These are phyloP conservation scores for Cranoglanis bouderius DNA, from an alignment of 2,113 vertebrate species.

Conservation along the genomic window DNA sequence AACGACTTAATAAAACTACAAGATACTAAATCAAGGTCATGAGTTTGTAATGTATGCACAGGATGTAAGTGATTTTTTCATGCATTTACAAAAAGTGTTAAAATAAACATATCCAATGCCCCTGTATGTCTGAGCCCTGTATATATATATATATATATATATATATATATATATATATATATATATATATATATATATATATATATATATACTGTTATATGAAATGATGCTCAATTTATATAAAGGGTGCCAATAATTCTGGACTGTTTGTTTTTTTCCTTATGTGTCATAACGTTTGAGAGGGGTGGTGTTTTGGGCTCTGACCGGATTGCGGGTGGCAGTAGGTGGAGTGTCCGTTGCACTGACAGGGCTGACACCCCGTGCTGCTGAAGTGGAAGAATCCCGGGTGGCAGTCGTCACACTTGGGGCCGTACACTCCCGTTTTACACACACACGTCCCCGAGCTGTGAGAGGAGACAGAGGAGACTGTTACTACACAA, in stretches of 20 bases:
- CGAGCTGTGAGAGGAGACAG: slow-evolving; percentile 64
- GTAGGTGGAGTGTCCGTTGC: slow-evolving; percentile 73
- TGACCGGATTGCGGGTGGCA: slow-evolving; percentile 78
- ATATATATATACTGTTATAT: too few species aligned
- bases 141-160: too few species aligned
- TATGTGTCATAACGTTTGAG: slow-evolving; percentile 19
- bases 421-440: slow-evolving; percentile 77
- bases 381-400: slow-evolving; percentile 77
- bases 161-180: too few species aligned
- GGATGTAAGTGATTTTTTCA: not conserved
- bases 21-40: not conserved
- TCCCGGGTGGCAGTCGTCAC: slow-evolving; percentile 77
- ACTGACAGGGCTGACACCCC: slow-evolving; percentile 75
- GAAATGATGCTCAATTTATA: too few species aligned
- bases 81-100: not conserved
- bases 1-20: not conserved
- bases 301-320: slow-evolving; percentile 54
- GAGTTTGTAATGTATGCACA: not conserved
- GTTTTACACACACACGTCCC: slow-evolving; percentile 75
- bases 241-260: not conserved
- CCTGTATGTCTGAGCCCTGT: too few species aligned
- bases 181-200: too few species aligned
- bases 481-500: not conserved
- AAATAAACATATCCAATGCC: too few species aligned
- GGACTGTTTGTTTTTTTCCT: not conserved